These are phyloP conservation scores for Barbus barbus DNA, from an alignment of 2,113 vertebrate genomes.

Conservation along the genomic window DNA sequence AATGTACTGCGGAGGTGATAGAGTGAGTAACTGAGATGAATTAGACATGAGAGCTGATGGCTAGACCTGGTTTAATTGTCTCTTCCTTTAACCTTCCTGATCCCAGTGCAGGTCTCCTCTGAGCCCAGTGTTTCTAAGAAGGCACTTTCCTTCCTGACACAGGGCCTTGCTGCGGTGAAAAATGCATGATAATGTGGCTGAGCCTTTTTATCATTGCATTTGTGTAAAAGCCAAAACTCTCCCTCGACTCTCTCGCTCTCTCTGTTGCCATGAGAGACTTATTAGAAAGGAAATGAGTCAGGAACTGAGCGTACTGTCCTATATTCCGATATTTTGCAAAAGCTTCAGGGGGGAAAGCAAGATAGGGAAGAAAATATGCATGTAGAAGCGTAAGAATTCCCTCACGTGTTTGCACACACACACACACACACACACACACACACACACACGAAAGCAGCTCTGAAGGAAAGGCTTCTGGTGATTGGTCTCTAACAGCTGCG, in stretches of 20 bases:
- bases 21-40: slow-evolving; percentile 24
- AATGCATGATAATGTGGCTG: slow-evolving; percentile 36
- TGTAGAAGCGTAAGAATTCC: not conserved
- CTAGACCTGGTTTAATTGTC: slow-evolving; percentile 28
- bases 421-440: too few species aligned
- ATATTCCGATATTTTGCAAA: slow-evolving; percentile 18
- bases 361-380: slow-evolving; percentile 6
- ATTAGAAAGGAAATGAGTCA: slow-evolving; percentile 34
- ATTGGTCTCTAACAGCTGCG: slow-evolving; percentile 36
- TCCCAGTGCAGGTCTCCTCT: slow-evolving; percentile 10
- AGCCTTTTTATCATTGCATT: slow-evolving; percentile 40
- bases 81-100: slow-evolving; percentile 36
- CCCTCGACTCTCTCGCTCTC: not conserved
- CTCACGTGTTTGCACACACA: not conserved
- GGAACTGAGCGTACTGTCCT: slow-evolving; percentile 26
- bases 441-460: not conserved
- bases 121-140: slow-evolving; percentile 3
- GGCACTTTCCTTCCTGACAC: slow-evolving; percentile 14
- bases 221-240: slow-evolving; percentile 35
- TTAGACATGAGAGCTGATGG: slow-evolving; percentile 31
- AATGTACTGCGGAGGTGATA: slow-evolving; percentile 13
- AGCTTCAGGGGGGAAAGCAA: slow-evolving; percentile 9
- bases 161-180: slow-evolving; percentile 4
- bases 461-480: not conserved
- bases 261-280: slow-evolving; percentile 13